A percentile compares a stretch with the other conserved stretches of the same genome.
Evolutionary conservation across 2,888 invertebrate species (phyloP).

Genomic region (Lycaena phlaeas): DNA sequence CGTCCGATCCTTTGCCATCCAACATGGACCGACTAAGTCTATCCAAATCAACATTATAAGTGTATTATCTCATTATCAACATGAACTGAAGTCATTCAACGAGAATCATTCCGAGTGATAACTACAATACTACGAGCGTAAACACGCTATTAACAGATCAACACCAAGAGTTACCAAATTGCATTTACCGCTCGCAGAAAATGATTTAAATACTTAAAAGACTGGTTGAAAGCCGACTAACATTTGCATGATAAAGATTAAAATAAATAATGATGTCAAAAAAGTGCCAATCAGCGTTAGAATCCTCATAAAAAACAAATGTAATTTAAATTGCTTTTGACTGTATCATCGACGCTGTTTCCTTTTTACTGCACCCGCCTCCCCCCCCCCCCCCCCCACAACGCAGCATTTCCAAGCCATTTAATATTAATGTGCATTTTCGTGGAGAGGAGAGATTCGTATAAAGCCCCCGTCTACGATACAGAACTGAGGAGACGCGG

Average conservation of each 20-base stretch:
- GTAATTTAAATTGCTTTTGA: slow-evolving; percentile 39
- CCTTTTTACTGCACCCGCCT: slow-evolving; percentile 46
- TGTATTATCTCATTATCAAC: no score
- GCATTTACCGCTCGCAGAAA: neutral
- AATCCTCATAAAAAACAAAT: slow-evolving; percentile 30
- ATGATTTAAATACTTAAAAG: no score
- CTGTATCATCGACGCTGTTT: slow-evolving; percentile 59
- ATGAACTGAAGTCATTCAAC: no score
- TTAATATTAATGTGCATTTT: slow-evolving; percentile 76
- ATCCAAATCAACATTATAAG: no score
- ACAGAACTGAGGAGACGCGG: slow-evolving; percentile 50
- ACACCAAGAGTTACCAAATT: neutral
- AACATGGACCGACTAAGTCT: no score
- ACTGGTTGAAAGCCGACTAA: no score
- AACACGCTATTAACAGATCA: neutral
- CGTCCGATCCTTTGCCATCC: no score
- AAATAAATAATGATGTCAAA: neutral
- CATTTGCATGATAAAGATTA: neutral
- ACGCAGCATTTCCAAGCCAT: slow-evolving; percentile 74
- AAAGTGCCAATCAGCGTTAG: slow-evolving; percentile 6
- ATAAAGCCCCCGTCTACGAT: slow-evolving; percentile 66
- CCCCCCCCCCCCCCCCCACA: slow-evolving; percentile 39
- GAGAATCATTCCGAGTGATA: neutral
- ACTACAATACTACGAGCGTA: neutral
- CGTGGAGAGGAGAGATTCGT: slow-evolving; percentile 69